A percentile compares a stretch with the other conserved stretches of the same genome.
Evolutionary conservation across 53 echinoderm and acorn worm species (phyloP).

Genomic region (Stichopus horrens): DNA sequence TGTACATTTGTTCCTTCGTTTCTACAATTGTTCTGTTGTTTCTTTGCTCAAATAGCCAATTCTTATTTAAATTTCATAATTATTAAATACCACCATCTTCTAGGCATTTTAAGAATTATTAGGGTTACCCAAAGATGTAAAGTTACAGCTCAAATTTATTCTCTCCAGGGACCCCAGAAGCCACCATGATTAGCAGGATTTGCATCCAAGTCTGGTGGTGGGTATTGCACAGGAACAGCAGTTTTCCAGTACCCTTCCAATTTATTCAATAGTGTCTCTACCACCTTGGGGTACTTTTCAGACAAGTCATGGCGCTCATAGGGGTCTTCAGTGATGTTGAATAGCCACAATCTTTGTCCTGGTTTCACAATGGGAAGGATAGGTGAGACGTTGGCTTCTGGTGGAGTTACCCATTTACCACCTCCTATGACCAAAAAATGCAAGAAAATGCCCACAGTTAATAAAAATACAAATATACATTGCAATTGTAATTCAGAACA

Average conservation of each 20-base stretch:
- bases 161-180: conserved; percentile 72
- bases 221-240: conserved; percentile 62
- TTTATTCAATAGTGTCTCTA: conserved; percentile 51
- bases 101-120: too few relatives aligned
- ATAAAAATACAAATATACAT: background rate
- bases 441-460: background rate
- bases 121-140: too few relatives aligned
- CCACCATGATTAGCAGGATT: conserved; percentile 67
- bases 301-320: conserved; percentile 67
- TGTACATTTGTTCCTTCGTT: too few relatives aligned
- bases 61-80: too few relatives aligned
- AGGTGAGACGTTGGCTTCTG: conserved; percentile 56
- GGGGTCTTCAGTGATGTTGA: conserved; percentile 77
- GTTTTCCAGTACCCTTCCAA: conserved; percentile 56
- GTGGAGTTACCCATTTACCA: conserved; percentile 57
- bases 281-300: conserved; percentile 62
- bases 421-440: background rate
- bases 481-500: background rate
- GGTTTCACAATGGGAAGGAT: conserved; percentile 39
- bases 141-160: background rate
- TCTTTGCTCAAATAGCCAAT: too few relatives aligned
- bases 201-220: conserved; percentile 51
- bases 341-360: conserved; percentile 61
- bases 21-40: too few relatives aligned
- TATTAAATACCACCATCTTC: too few relatives aligned